These are phyloP conservation scores for Athripsodes cinereus DNA, from an alignment of 2,888 invertebrate species.

Conservation along the genomic window DNA sequence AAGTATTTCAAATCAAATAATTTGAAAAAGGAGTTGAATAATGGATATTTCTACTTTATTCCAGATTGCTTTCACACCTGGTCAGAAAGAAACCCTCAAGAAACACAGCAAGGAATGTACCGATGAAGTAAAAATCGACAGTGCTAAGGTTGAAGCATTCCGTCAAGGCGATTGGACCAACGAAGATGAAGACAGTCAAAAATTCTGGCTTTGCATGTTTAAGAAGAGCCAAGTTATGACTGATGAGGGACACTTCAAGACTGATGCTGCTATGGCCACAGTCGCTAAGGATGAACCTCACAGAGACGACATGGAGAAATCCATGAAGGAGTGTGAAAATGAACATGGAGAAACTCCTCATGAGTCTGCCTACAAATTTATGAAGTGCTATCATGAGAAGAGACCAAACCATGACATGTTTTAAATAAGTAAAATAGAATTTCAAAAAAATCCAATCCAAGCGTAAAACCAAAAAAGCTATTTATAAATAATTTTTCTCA, in stretches of 20 bases:
- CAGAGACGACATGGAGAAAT: constrained; percentile 11
- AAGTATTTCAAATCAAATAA: no score
- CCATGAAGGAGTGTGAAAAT: constrained; percentile 19
- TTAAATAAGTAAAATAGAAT: constrained; percentile 5
- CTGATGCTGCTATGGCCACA: constrained; percentile 19
- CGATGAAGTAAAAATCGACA: constrained; percentile 41
- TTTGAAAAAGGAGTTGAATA: no score
- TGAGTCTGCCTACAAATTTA: constrained; percentile 11
- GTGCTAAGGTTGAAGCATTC: constrained; percentile 32
- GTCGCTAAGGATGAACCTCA: constrained; percentile 11
- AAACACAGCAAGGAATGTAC: constrained; percentile 35
- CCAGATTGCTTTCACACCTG: neutral
- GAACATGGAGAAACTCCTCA: constrained; percentile 2
- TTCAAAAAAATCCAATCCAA: no score
- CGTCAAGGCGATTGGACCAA: constrained; percentile 30
- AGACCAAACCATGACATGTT: constrained; percentile 18
- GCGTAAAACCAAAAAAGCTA: no score
- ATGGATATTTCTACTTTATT: neutral
- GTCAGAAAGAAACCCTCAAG: constrained; percentile 3
- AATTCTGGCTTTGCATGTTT: constrained; percentile 30
- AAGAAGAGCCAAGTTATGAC: constrained; percentile 20
- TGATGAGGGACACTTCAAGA: constrained; percentile 22
- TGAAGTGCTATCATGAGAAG: constrained; percentile 20
- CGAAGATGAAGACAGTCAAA: constrained; percentile 29
- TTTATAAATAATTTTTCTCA: no score